Evolutionary conservation across 1,140 invertebrate species (phyloP).

Genomic region (Copidosoma floridanum): DNA sequence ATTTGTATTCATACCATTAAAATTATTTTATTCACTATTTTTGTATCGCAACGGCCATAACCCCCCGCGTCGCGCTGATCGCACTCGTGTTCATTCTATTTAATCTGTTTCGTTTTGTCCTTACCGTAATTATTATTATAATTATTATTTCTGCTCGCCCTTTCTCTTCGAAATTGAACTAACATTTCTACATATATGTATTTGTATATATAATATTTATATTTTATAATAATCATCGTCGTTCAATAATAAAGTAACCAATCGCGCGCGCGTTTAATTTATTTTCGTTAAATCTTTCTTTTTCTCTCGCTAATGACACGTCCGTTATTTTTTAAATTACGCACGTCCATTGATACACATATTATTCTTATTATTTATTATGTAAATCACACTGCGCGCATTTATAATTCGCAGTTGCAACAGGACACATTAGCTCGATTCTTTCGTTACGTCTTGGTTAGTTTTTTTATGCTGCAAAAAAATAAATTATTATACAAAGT

Average conservation of each 20-base stretch:
- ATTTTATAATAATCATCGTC: constrained; percentile 32
- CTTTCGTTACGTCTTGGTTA: too few relatives aligned
- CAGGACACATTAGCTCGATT: background rate
- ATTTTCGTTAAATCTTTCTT: constrained; percentile 22
- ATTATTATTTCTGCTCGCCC: constrained; percentile 12
- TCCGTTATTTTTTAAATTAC: constrained; percentile 8
- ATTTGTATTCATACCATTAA: background rate
- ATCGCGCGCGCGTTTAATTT: constrained; percentile 30
- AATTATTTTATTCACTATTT: background rate
- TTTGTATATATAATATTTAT: constrained; percentile 33
- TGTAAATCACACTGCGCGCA: too few relatives aligned
- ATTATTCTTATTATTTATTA: constrained; percentile 5
- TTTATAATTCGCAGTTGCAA: background rate
- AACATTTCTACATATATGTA: constrained; percentile 35
- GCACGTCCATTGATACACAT: constrained; percentile 2
- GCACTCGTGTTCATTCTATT: constrained; percentile 7
- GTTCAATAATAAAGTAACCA: constrained; percentile 41
- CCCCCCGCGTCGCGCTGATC: constrained; percentile 19
- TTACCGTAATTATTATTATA: background rate
- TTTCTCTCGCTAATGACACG: background rate
- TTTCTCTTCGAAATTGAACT: constrained; percentile 35
- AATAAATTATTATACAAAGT: too few relatives aligned
- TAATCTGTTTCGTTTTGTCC: background rate
- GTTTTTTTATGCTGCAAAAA: too few relatives aligned
- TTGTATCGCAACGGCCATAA: constrained; percentile 29